Conservation (phyloP, 2,797 vertebrate genomes). For the Selene dorsalis region DNA sequence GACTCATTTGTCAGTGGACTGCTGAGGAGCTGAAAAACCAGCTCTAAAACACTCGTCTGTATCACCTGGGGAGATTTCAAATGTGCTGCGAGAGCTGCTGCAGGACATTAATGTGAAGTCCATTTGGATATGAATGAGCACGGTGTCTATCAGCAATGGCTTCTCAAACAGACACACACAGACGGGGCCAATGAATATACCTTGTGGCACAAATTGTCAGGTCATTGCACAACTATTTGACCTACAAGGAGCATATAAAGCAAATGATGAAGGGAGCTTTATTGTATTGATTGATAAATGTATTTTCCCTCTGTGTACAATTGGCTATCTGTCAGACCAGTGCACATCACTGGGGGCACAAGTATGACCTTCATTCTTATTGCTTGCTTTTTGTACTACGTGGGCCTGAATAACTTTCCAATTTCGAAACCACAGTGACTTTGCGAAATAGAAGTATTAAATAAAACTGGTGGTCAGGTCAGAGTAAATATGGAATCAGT, state of each 20-base stretch:
- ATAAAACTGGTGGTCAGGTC: conserved; percentile 46
- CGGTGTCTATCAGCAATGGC: conserved; percentile 38
- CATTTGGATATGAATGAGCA: conserved; percentile 68
- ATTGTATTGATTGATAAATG: conserved; percentile 84
- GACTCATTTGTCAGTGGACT: conserved; percentile 67
- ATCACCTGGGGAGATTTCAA: conserved; percentile 63
- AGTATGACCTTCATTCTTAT: conserved; percentile 78
- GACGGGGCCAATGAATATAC: conserved; percentile 66
- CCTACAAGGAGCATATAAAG: conserved; percentile 79
- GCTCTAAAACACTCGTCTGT: conserved; percentile 51
- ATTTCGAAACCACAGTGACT: conserved; percentile 53
- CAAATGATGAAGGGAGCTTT: conserved; percentile 70
- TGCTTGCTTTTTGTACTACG: conserved; percentile 54
- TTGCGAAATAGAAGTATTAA: conserved; percentile 43
- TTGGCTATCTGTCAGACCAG: conserved; percentile 83
- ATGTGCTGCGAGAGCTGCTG: conserved; percentile 55
- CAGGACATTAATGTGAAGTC: conserved; percentile 58
- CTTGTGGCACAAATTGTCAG: conserved; percentile 73
- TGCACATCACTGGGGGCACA: conserved; percentile 75
- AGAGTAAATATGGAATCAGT: conserved; percentile 51
- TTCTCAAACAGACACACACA: conserved; percentile 53
- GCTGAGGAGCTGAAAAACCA: conserved; percentile 62
- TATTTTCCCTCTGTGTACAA: conserved; percentile 80
- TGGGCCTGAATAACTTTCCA: conserved; percentile 60
- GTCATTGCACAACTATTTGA: conserved; percentile 79